A percentile compares a stretch with the other conserved stretches of the same genome.
phyloP scores from a whole-genome alignment of 2,888 invertebrate genomes.

The Drosophila lutescens region DNA sequence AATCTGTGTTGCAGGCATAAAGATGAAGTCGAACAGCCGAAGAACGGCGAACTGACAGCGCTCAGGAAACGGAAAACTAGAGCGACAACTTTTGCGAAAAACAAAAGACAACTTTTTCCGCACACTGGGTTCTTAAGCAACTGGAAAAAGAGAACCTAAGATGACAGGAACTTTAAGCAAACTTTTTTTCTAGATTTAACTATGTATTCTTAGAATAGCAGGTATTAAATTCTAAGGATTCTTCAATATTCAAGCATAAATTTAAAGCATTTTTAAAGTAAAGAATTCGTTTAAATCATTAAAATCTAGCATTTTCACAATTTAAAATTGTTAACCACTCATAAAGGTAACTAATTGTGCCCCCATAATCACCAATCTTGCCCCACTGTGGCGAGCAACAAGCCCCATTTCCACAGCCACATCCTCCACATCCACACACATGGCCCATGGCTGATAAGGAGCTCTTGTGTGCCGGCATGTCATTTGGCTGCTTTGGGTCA shows the following conservation, averaged over 20 bases:
- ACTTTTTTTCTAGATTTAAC: not conserved
- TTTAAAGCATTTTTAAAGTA: too few relatives aligned
- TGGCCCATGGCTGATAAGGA: constrained; percentile 66
- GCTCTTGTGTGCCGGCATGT: constrained; percentile 48
- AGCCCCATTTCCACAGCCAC: constrained; percentile 16
- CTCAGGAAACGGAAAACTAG: constrained; percentile 29
- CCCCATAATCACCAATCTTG: not conserved
- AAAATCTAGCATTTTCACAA: too few relatives aligned
- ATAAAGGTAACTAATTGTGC: too few relatives aligned
- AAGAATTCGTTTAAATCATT: too few relatives aligned
- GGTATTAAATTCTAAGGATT: not conserved
- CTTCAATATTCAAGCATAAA: not conserved
- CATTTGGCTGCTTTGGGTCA: constrained; percentile 70
- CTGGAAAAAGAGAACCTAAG: not conserved
- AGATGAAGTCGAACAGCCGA: constrained; percentile 27
- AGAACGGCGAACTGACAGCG: constrained; percentile 14
- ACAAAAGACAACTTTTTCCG: constrained; percentile 26
- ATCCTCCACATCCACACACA: constrained; percentile 15
- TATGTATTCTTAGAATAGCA: not conserved
- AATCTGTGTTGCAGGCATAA: constrained; percentile 30
- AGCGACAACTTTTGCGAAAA: constrained; percentile 26
- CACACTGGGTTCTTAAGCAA: constrained; percentile 14
- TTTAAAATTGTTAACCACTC: too few relatives aligned
- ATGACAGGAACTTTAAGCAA: not conserved
- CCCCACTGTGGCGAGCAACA: constrained; percentile 37